phyloP scores from a whole-genome alignment of 2,888 invertebrate genomes.

The Meganola albula region DNA sequence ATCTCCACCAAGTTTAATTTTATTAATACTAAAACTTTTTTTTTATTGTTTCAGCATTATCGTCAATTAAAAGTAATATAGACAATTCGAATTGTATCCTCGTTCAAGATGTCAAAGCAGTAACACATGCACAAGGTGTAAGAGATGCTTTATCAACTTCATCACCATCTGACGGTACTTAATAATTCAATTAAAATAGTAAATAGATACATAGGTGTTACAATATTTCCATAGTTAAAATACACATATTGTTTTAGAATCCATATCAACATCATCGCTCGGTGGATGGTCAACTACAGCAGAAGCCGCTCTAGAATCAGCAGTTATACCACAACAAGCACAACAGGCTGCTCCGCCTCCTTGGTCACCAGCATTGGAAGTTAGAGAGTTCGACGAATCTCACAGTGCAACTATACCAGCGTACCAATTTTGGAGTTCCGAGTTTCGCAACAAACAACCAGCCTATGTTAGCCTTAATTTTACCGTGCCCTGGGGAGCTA shows the following conservation, averaged over 20 bases:
- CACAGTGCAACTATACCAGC: constrained; percentile 92
- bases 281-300: constrained; percentile 74
- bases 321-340: constrained; percentile 80
- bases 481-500: constrained; percentile 93
- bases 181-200: background rate
- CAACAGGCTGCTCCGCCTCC: constrained; percentile 87
- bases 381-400: constrained; percentile 89
- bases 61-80: constrained; percentile 92
- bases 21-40: constrained; percentile 8
- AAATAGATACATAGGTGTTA: background rate
- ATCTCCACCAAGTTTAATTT: constrained; percentile 7
- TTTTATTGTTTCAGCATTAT: constrained; percentile 85
- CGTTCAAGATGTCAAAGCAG: constrained; percentile 92
- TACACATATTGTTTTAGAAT: constrained; percentile 80
- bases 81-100: constrained; percentile 93
- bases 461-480: constrained; percentile 93
- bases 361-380: constrained; percentile 86
- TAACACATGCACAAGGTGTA: constrained; percentile 90
- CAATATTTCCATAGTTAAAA: no score
- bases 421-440: constrained; percentile 95
- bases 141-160: constrained; percentile 81
- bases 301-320: constrained; percentile 75
- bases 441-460: constrained; percentile 93
- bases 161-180: constrained; percentile 67
- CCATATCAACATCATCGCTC: constrained; percentile 73